Base-by-base conservation (phyloP, 2,113 vertebrate species). In the Ancistrus triradiatus region DNA sequence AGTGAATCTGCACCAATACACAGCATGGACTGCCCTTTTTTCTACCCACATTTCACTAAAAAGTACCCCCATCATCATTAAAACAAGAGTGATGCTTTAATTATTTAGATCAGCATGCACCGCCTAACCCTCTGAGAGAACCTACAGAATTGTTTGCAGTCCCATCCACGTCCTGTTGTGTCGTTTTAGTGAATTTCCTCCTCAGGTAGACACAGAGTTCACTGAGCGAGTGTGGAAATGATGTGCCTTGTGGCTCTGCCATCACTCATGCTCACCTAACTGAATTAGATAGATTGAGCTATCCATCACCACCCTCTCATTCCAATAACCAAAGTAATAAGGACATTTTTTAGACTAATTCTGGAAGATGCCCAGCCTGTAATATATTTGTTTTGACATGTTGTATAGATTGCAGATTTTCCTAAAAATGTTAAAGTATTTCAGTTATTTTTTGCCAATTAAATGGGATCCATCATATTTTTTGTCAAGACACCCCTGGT, bases 241-340 rank as follows among this genome's bases (percentile, higher is more conserved):
- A 79, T 72, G 66, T 64, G 60, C 60, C 71, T 73, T 60, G 15
- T 75, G 73, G 65, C 67, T 69, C 38, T 51, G 24, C 70, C 79
- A 84, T 84, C 77, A 72, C 71, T 82, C 80, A 78, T 78, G 64
- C 75, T 80, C 75, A 74, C 78, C 63, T 75, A 79, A 80, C 74
- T 75, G 70, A 77, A 81, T 80, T 78, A 82, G 72, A 63, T 28
- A 70, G 72, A 84, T 75, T 79, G 80, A 80, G 76, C 75, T 71
- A 83, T 85, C 72, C 77, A 81, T 86, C 85, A 83, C 75, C 58
- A 31, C 66, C 53, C 68, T 56, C 53, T 52, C 37, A 53, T 66
- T 72, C 73, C 73, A 75, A 79, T 81, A 74, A 74, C 67, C 66
- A 58, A 74, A 77, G 64, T 67, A 78, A 82, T 72, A 69, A 70